phyloP scores from a whole-genome alignment of 2,888 invertebrate species.

The Zootermopsis nevadensis region DNA sequence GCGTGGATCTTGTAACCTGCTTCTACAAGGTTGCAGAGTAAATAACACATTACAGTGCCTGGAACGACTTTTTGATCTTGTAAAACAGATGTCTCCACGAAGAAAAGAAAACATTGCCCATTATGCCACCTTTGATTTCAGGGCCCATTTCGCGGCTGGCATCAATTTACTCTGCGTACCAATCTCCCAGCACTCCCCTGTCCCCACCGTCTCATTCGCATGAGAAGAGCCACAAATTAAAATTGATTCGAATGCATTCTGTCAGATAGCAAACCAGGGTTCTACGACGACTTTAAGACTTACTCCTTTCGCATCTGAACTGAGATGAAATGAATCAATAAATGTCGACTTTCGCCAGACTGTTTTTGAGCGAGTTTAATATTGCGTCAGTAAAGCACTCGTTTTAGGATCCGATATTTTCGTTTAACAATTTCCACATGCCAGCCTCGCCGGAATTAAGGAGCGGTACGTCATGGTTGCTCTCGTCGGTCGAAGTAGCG shows the following conservation, averaged over 20 bases:
- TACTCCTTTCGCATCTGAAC: neutral
- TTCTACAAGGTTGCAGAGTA: too few species aligned
- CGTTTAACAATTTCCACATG: too few species aligned
- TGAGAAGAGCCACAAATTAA: slow-evolving; percentile 3
- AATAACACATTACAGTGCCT: too few species aligned
- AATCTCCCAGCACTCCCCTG: neutral
- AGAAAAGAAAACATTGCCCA: neutral
- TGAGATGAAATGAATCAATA: too few species aligned
- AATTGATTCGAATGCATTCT: neutral
- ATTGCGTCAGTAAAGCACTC: too few species aligned
- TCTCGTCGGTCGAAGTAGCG: too few species aligned
- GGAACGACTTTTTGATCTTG: neutral
- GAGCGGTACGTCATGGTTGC: too few species aligned
- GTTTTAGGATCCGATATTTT: too few species aligned
- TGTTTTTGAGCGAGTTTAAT: too few species aligned
- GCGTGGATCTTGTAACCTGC: too few species aligned
- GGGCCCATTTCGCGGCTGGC: slow-evolving; percentile 6
- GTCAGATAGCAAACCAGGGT: neutral
- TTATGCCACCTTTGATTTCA: slow-evolving; percentile 1
- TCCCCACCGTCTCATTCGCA: neutral
- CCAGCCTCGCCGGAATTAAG: too few species aligned
- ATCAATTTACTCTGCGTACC: slow-evolving; percentile 1
- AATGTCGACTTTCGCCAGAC: too few species aligned
- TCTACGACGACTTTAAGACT: neutral
- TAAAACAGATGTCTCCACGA: neutral